These are phyloP conservation scores for Neoascia interrupta DNA, from an alignment of 2,888 invertebrate genomes.

Conservation along the genomic window DNA sequence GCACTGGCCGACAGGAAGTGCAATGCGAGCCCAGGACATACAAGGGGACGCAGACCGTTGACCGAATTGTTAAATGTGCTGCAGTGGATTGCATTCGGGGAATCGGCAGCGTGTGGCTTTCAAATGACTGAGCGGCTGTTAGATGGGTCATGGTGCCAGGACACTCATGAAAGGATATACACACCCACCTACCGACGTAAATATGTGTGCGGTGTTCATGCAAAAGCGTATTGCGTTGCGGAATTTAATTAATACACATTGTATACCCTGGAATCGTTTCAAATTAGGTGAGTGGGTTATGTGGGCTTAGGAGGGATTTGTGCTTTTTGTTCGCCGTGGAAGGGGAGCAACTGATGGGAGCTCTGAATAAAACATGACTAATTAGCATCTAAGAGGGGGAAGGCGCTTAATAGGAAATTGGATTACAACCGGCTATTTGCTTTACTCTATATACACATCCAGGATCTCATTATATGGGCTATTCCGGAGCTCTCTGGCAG, in stretches of 20 bases:
- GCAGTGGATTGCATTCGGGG: constrained; percentile 8
- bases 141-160: constrained; percentile 41
- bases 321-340: background rate
- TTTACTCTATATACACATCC: no score
- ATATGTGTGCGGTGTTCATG: constrained; percentile 3
- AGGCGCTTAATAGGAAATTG: no score
- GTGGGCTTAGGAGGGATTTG: background rate
- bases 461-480: no score
- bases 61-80: constrained; percentile 28
- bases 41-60: background rate
- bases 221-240: no score
- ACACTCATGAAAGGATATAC: background rate
- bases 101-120: background rate
- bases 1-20: constrained; percentile 17
- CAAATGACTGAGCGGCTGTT: constrained; percentile 6
- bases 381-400: no score
- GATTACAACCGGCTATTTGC: no score
- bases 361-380: no score
- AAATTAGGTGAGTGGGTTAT: constrained; percentile 42
- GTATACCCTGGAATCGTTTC: background rate
- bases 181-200: background rate
- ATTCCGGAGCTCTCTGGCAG: no score
- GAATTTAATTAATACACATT: no score
- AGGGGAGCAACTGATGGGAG: no score
- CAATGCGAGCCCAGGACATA: constrained; percentile 51